Evolutionary conservation across 2,113 vertebrate genomes (phyloP), one percentile per base, ranked within the genome.

Genomic region (Psittacula cyanocephala): DNA sequence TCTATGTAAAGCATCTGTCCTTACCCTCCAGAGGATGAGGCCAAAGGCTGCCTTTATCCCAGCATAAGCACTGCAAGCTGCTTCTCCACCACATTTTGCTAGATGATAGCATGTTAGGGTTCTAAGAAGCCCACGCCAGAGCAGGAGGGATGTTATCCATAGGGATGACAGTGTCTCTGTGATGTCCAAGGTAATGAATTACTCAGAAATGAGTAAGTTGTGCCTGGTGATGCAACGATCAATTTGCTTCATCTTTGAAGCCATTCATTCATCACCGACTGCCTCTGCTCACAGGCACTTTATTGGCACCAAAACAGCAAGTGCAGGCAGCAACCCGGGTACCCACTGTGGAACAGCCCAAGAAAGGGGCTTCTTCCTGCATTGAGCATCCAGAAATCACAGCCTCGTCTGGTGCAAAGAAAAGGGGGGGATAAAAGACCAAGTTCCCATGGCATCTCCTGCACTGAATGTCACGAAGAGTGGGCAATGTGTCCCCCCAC

Each of bases 231-330:
- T 96, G 97, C 96, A 97, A 96, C 97, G 97, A 98, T 97, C 97
- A 94, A 97, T 98, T 98, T 97, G 96, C 96, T 97, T 93, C 96
- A 80, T 96, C 95, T 1, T 41, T 94, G 95, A 97, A 97, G 95
- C 95, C 41, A 23, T 81, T 95, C 98, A 98, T 99, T 98, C 97
- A 98, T 98, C 98, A 98, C 19, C 22, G 47, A 93, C 92, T 98
- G 98, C 96, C 96, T 83, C 76, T 10, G 39, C 96, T 95, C 68
- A 50, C 81, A 60, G 96, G 91, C 9, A 23, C 88, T 86, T 93
- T 95, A 90, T 62, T 92, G 97, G 96, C 95, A 94, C 49, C 69
- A 57, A 46, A 17, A 11, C 82, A 97, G 97, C 91, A 90, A 90
- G 72, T 78, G 95, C 95, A 93, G 93, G 91, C 91, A 94, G 87